Base-by-base conservation (phyloP, 2,113 vertebrate species). In the Aythya baeri region DNA sequence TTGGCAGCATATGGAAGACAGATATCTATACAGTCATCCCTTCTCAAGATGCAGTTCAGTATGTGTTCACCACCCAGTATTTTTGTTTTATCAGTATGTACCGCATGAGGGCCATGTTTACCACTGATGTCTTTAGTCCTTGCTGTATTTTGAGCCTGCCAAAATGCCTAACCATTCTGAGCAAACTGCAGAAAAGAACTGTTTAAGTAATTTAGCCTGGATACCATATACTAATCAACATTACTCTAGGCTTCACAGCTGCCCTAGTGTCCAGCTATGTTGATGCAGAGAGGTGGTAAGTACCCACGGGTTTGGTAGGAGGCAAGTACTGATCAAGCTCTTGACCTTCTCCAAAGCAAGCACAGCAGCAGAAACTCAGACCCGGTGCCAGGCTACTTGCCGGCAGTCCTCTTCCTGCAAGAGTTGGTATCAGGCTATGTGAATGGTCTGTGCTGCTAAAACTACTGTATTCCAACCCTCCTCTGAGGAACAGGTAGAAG, bases 1-100 rank as follows among this genome's bases (percentile, higher is more conserved):
- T 4, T 52, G 36, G 54, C 54, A 91, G 62, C 92, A 94, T 85
- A 79, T 87, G 87, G 78, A 49, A 38, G 43, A 81, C 73, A 93
- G 78, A 21, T 38, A 49, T 76, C 82, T 77, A 9, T 63, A 6
- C 43, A 65, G 27, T 21, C 54, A 43, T 29, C 49, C 49, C 32
- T 83, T n/a, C 32, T 89, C 74, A 76, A 41, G 65, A 20, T 22
- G 75, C 9, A 34, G 5, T 49, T 82, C n/a, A 49, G 43, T 9
- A 20, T 12, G 36, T 32, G 7, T 26, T 68, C 12, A 11, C 76
- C 1, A 0, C 25, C 50, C 72, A 27, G 36, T 49, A 29, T 76
- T 73, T 87, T 31, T 3, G 0, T 67, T 92, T 87, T 79, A 34
- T 76, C 66, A 57, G 49, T 9, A 3, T 5, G 43, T 29, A 15